A percentile compares a stretch with the other conserved stretches of the same genome.
phyloP scores from a whole-genome alignment of 2,113 vertebrate species.

The Burhinus bistriatus region DNA sequence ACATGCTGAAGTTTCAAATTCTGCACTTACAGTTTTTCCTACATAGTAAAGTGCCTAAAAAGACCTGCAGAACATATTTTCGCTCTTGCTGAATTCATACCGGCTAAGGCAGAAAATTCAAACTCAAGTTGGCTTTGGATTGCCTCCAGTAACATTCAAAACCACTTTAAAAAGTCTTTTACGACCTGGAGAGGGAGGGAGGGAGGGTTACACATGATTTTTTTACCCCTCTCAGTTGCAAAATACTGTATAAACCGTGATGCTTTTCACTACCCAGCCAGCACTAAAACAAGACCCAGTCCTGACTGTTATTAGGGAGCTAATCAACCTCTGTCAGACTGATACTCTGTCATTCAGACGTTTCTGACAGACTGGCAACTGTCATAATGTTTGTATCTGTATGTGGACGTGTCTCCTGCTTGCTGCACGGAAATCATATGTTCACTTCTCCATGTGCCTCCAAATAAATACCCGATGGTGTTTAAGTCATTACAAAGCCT shows the following conservation, averaged over 20 bases:
- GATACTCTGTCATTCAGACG: neutral
- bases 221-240: neutral
- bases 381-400: slow-evolving; percentile 9
- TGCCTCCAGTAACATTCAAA: neutral
- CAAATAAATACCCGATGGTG: neutral
- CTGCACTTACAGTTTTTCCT: neutral
- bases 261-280: neutral
- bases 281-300: neutral
- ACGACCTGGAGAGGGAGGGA: neutral
- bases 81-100: neutral
- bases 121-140: neutral
- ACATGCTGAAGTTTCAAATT: neutral
- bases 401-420: neutral
- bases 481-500: neutral
- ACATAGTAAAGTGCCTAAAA: neutral
- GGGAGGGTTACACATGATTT: neutral
- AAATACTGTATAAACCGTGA: neutral
- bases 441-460: neutral
- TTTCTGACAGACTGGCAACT: slow-evolving; percentile 9
- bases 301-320: neutral
- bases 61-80: neutral
- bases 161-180: neutral
- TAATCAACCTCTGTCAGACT: neutral
- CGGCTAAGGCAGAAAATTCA: neutral
- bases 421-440: neutral